Percentiles rank a stretch among this genome's conserved stretches.
Conservation (phyloP, 2,797 vertebrate genomes). For the Anguilla pacifica region DNA sequence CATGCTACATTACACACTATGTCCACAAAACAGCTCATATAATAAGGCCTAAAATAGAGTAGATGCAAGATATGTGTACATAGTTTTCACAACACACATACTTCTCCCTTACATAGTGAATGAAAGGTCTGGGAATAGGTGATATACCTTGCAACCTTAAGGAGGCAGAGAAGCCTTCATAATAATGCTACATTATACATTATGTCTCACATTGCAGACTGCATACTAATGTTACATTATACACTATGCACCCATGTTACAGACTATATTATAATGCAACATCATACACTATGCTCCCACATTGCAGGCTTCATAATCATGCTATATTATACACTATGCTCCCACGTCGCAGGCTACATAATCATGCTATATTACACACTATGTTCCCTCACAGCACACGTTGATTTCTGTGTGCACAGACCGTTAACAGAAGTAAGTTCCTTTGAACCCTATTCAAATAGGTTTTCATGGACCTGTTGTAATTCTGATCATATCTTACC, state of each 20-base stretch:
- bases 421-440: background rate
- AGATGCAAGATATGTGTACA: too few species aligned
- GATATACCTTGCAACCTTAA: too few species aligned
- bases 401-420: background rate
- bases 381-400: background rate
- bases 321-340: background rate
- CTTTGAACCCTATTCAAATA: background rate
- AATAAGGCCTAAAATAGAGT: too few species aligned
- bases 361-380: background rate
- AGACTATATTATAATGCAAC: background rate
- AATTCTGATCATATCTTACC: background rate
- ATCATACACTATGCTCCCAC: background rate
- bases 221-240: background rate
- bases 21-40: too few species aligned
- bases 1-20: background rate
- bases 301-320: background rate
- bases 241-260: background rate
- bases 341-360: background rate
- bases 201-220: background rate
- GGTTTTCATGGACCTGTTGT: background rate
- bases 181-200: background rate
- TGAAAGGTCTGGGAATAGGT: too few species aligned
- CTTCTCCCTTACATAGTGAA: too few species aligned
- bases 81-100: too few species aligned
- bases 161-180: background rate